phyloP scores from a whole-genome alignment of 2,797 vertebrate species.

The Molossus alvarezi region DNA sequence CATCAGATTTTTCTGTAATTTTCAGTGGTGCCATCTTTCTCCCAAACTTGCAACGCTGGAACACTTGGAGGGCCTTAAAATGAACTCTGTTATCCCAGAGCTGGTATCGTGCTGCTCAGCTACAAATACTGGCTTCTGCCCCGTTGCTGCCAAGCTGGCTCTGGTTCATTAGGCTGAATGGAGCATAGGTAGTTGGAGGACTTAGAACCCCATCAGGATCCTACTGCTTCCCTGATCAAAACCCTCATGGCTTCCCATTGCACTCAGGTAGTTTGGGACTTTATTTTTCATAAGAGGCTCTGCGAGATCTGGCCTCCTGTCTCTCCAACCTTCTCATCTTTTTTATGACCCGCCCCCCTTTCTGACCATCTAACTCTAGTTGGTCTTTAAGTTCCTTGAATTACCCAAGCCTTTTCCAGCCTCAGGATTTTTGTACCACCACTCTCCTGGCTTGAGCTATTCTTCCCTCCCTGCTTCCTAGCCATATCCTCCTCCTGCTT shows the following conservation, averaged over 20 bases:
- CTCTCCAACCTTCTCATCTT: not conserved
- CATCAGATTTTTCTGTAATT: not conserved
- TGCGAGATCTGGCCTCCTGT: not conserved
- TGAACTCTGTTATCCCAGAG: not conserved
- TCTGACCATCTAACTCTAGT: not conserved
- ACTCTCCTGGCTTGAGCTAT: not conserved
- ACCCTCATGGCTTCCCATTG: not conserved
- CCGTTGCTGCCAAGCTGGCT: not conserved
- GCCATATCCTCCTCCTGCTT: not conserved
- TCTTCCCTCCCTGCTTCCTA: not conserved
- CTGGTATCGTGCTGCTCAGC: not conserved
- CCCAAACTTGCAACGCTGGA: not conserved
- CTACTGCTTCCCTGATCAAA: not conserved
- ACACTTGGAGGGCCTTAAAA: not conserved
- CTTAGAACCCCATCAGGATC: not conserved
- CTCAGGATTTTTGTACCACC: not conserved
- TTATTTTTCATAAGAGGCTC: conserved; percentile 18
- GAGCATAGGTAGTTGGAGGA: not conserved
- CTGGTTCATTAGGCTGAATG: not conserved
- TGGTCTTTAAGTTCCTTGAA: not conserved
- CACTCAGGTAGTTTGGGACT: not conserved
- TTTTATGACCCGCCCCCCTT: not conserved
- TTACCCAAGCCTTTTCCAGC: conserved; percentile 25
- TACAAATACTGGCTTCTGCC: not conserved
- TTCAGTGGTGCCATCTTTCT: not conserved